Conservation (phyloP, 2,113 vertebrate species). For the Paradoxurus hermaphroditus region DNA sequence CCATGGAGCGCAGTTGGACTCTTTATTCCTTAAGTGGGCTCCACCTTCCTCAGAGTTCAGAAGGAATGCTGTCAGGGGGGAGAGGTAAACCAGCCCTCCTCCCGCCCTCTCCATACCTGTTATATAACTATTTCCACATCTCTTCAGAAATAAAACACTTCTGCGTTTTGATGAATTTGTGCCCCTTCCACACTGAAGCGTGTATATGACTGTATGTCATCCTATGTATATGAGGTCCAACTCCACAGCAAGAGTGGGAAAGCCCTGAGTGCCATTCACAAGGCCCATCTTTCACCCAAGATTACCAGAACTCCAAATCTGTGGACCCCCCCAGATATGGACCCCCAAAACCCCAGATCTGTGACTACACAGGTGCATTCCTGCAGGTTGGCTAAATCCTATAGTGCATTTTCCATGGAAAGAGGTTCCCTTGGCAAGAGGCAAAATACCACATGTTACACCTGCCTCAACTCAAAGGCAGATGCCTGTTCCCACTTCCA, state of each 20-base stretch:
- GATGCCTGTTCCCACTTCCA: not conserved
- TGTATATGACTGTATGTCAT: not conserved
- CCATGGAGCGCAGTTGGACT: not conserved
- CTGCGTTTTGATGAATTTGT: not conserved
- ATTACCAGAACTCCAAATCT: not conserved
- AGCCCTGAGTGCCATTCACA: not conserved
- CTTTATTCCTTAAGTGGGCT: not conserved
- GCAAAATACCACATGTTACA: not conserved
- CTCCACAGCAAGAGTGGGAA: not conserved
- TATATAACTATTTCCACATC: not conserved
- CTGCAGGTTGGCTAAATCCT: conserved; percentile 53
- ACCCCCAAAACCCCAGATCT: not conserved
- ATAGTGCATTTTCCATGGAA: not conserved
- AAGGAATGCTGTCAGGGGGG: not conserved
- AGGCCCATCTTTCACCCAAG: accelerated
- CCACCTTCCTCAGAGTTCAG: not conserved
- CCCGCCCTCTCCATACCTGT: not conserved
- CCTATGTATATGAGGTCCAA: not conserved
- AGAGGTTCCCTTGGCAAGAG: not conserved
- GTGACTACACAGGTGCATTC: conserved; percentile 9
- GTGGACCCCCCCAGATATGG: no score
- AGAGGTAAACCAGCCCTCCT: not conserved
- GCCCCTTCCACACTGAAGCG: not conserved
- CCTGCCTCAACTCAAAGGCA: not conserved
- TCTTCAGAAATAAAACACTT: not conserved